Evolutionary conservation across 1,140 invertebrate genomes (phyloP), one percentile per base, ranked within the genome.

Genomic region (Marisa cornuarietis): DNA sequence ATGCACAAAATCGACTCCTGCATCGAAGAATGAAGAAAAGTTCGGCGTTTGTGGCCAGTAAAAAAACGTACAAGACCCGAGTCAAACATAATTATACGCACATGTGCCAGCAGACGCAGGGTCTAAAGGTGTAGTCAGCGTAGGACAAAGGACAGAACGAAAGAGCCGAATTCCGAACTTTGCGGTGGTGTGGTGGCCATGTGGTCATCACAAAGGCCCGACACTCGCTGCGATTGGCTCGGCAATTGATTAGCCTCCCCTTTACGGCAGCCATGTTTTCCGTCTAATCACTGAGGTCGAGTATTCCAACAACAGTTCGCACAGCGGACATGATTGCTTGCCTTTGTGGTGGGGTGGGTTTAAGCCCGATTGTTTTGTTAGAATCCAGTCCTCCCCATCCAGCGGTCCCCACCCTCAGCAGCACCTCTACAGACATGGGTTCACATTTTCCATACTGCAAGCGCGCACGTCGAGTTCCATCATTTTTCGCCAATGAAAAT

Each of bases 1-100:
- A 58, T 18, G 0, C 1, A 58, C 11, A 58, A 58, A 58, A 58
- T 42, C 31, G 31, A 42, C 11, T 58, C 54, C 11, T 11, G 54
- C 54, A 58, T 11, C 8, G 54, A 58, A 58, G 54, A 58, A 58
- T 58, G 54, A 58, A 58, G 54, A 58, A 11, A 58, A 0, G 31
- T 8, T n/a, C 54, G 16, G 54, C 11, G 54, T 58, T 58, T 1
- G 54, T 11, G 54, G 16, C 31, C 31, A 42, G 31, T 2, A 42
- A 0, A 42, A 42, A 42, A 42, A 42, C 2, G 31, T 42, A 1
- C 31, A 42, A 42, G 31, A 18, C 11, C 16, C 54, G 54, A 82
- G 83, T 74, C 76, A 83, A 78, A 82, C 74, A 84, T 81, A 80
- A 75, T 82, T 73, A 78, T 68, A 78, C 74, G 80, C 74, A 82